Base-by-base conservation (phyloP, 2,888 invertebrate species). In the Cosmia trapezina region DNA sequence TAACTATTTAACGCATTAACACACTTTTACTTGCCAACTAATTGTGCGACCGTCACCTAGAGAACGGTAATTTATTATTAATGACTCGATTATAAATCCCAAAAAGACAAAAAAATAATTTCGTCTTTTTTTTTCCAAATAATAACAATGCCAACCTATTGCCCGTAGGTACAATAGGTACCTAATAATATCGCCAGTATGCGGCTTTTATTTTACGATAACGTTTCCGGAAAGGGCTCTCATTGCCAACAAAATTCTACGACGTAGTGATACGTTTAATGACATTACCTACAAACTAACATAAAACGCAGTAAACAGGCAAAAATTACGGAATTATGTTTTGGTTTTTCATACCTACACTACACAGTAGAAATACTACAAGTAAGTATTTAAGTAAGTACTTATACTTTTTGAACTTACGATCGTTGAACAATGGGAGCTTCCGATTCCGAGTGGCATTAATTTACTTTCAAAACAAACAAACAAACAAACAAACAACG, bases 21-120 rank as follows among this genome's bases (percentile, higher is more conserved):
- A 76, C 22, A 57, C n/a, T 72, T 75, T 73, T 62, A 68, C n/a
- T 62, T 53, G 59, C 12, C 8, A 60, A n/a, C 12, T 67, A 53
- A 54, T 53, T 67, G 19, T 56, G 19, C 49, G 65, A 66, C 70
- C 37, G 56, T 73, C 70, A 75, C 83, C 67, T 70, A 75, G 6
- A 73, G 6, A 73, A 47, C 17, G 49, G 12, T 82, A 79, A 80
- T 80, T 70, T 63, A 49, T 62, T 71, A 66, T 70, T 82, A 82
- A 77, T 76, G 59, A 68, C 56, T 47, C 19, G n/a, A n/a, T n/a
- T n/a, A n/a, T 33, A 57, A 53, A 53, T 1, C 17, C 14, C 12
- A 56, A 71, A 70, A 70, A 65, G 49, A 65, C 12, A 49, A 60
- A 37, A 5, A 4, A 12, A 53, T 43, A 7, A 4, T 1, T n/a